phyloP scores from a whole-genome alignment of 2,888 invertebrate genomes.

The Acholoe squamosa region DNA sequence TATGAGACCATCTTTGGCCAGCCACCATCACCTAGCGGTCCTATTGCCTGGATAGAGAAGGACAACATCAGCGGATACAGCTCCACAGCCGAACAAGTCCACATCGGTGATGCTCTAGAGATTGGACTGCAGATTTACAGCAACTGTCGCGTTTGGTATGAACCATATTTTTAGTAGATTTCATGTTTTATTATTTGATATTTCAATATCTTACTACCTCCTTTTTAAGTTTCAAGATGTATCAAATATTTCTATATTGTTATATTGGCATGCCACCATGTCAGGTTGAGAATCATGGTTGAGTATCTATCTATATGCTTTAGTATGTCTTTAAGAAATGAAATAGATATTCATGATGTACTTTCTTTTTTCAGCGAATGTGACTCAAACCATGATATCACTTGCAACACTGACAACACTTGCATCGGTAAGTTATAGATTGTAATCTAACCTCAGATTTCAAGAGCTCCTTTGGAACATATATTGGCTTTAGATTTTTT shows the following conservation, averaged over 20 bases:
- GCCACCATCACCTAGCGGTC: background rate
- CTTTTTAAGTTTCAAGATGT: no score
- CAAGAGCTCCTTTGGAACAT: no score
- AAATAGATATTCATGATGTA: background rate
- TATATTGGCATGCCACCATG: no score
- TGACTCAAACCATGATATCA: constrained; percentile 20
- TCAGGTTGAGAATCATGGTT: no score
- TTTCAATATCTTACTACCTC: no score
- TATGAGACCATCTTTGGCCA: constrained; percentile 14
- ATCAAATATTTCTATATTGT: no score
- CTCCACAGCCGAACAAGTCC: constrained; percentile 54
- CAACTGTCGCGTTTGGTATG: constrained; percentile 46
- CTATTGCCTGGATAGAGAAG: constrained; percentile 50
- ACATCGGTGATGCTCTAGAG: constrained; percentile 23
- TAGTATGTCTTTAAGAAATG: no score
- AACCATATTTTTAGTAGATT: background rate
- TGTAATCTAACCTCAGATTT: no score
- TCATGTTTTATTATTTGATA: background rate
- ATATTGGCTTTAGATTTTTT: no score
- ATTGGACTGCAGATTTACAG: constrained; percentile 18
- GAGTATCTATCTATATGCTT: no score
- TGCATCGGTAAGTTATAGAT: constrained; percentile 46
- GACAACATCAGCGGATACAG: constrained; percentile 20
- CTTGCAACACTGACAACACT: background rate
- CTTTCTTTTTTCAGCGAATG: constrained; percentile 10